Evolutionary conservation across 2,113 vertebrate genomes (phyloP), one percentile per base, ranked within the genome.

Genomic region (Otolemur garnettii): DNA sequence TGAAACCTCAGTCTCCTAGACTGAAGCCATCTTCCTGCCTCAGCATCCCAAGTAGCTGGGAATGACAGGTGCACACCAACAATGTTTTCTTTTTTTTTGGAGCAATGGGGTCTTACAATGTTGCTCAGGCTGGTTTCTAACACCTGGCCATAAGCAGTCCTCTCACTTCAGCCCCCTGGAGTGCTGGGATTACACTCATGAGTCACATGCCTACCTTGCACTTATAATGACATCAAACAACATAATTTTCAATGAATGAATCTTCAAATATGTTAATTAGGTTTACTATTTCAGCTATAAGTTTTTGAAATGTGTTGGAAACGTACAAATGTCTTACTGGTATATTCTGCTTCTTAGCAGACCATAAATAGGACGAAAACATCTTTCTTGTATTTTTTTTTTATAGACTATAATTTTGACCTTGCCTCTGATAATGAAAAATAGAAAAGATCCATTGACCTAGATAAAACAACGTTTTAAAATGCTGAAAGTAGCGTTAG

Each of bases 391-490:
- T 89, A 66, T 64, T 87, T 96, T 90, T 88, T 7, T 74, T 90
- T 93, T 77, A 42, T 33, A 50, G 26, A 62, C 5, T 66, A 26
- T 89, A 84, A 82, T 86, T 95, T 88, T 97, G 88, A 86, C 55
- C 24, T 95, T 83, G 53, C 18, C 22, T 86, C 24, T 71, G 33
- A 91, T 75, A 80, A 53, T 75, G 33, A 92, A 82, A 97, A 92
- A 88, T 12, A 82, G 57, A 91, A 89, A 77, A 77, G 30, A 89
- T 35, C 2, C 24, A 89, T 77, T 95, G 59, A 90, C 74, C n/a
- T 91, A 91, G 50, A 93, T 94, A 80, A 89, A 91, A 82, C 26
- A 74, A 86, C 5, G 79, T 92, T 72, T 72, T 33, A 12, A 82
- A 79, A 89, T 95, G 35, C 6, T 60, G 5, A 68, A 93, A 91